phyloP scores from a whole-genome alignment of 2,888 invertebrate genomes.

The Rotaria socialis region DNA sequence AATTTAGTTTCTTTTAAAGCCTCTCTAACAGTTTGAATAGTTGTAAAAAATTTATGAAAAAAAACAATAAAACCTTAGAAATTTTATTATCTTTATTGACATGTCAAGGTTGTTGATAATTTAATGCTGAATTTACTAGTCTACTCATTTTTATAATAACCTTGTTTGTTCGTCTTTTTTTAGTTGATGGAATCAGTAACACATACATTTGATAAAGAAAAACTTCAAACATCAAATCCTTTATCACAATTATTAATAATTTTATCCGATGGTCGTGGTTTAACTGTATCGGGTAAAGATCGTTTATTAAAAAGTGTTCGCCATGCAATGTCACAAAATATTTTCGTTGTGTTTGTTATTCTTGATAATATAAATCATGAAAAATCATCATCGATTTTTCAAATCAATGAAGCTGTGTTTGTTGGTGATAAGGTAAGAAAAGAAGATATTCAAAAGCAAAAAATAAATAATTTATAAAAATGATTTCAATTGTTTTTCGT shows the following conservation, averaged over 20 bases:
- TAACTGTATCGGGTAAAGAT: constrained; percentile 70
- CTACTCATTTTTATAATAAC: no score
- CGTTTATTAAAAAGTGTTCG: constrained; percentile 74
- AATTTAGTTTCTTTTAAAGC: no score
- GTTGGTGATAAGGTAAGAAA: background rate
- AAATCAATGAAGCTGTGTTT: constrained; percentile 34
- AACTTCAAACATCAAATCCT: background rate
- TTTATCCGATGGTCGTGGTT: constrained; percentile 86
- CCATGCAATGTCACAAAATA: constrained; percentile 72
- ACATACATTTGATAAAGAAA: constrained; percentile 19
- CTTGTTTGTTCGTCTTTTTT: background rate
- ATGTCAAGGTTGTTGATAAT: no score
- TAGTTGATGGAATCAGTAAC: constrained; percentile 38
- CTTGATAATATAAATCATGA: constrained; percentile 70
- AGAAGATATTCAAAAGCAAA: background rate
- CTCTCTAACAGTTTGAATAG: no score
- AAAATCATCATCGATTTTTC: background rate
- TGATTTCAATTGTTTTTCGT: background rate
- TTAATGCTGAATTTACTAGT: no score
- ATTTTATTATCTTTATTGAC: no score
- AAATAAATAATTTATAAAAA: constrained; percentile 9
- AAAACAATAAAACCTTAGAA: no score
- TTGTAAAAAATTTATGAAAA: no score
- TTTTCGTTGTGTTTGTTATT: constrained; percentile 90
- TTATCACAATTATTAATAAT: constrained; percentile 77